phyloP scores from a whole-genome alignment of 1,140 invertebrate species.

The Meloidogyne floridensis region DNA sequence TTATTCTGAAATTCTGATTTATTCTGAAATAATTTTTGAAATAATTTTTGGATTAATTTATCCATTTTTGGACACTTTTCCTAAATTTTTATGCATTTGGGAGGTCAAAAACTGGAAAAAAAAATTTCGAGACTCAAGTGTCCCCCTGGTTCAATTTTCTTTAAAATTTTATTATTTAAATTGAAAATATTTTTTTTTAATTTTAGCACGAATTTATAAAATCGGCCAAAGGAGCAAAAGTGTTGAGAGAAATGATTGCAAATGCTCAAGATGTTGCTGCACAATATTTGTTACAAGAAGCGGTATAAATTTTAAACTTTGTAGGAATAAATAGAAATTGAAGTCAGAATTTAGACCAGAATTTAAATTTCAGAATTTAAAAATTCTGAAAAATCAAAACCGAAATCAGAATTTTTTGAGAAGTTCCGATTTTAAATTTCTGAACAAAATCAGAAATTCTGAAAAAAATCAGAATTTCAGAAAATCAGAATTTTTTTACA shows the following conservation, averaged over 20 bases:
- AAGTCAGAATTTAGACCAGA: no score
- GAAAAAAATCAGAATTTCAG: no score
- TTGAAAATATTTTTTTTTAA: background rate
- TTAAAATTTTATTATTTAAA: slow-evolving; percentile 3
- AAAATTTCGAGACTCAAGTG: background rate
- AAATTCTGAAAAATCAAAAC: no score
- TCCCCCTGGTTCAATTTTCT: background rate
- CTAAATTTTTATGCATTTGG: background rate
- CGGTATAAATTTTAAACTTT: slow-evolving; percentile 22
- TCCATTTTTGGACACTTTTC: no score
- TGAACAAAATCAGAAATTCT: no score
- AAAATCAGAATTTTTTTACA: no score
- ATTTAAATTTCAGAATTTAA: no score
- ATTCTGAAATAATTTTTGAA: background rate
- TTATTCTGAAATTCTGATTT: background rate
- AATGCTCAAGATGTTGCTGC: slow-evolving; percentile 61
- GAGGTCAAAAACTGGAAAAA: background rate
- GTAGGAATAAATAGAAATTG: no score
- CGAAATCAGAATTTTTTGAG: no score
- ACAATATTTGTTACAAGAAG: slow-evolving; percentile 51
- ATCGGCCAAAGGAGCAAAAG: slow-evolving; percentile 53
- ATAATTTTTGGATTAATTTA: no score
- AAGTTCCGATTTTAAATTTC: no score
- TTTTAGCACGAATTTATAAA: slow-evolving; percentile 61
- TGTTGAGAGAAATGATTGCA: slow-evolving; percentile 58